Percentiles rank a stretch among this genome's conserved stretches.
Conservation (phyloP, 2,888 invertebrate genomes). For the Tridacna gigas region DNA sequence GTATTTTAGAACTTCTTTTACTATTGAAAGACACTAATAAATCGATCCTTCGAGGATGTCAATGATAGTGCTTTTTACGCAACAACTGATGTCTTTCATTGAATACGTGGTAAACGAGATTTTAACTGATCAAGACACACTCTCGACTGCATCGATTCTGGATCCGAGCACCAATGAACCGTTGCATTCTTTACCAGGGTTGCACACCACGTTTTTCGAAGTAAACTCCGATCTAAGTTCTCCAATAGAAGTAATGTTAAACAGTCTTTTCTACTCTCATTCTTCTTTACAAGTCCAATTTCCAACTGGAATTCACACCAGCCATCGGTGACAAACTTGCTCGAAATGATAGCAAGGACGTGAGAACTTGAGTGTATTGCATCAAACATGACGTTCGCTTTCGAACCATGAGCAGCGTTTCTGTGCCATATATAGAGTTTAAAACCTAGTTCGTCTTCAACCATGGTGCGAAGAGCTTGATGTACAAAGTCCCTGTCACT, state of each 20-base stretch:
- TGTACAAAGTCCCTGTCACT: conserved; percentile 22
- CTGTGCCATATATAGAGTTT: conserved; percentile 28
- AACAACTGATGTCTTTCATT: too few relatives aligned
- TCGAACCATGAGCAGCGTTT: conserved; percentile 17
- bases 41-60: too few relatives aligned
- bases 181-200: not conserved
- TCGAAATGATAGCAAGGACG: conserved; percentile 31
- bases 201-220: not conserved
- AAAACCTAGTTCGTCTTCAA: conserved; percentile 21
- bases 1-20: too few relatives aligned
- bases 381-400: conserved; percentile 32
- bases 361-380: conserved; percentile 25
- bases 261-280: not conserved
- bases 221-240: conserved; percentile 5
- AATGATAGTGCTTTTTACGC: too few relatives aligned
- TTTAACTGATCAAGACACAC: not conserved
- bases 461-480: not conserved
- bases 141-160: not conserved
- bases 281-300: not conserved
- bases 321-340: conserved; percentile 23
- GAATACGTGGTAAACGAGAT: not conserved
- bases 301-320: conserved; percentile 2
- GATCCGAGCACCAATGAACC: not conserved
- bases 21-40: too few relatives aligned
- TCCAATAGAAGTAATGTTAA: not conserved